Conservation (phyloP, 1,140 invertebrate genomes). For the Penaeus chinensis region DNA sequence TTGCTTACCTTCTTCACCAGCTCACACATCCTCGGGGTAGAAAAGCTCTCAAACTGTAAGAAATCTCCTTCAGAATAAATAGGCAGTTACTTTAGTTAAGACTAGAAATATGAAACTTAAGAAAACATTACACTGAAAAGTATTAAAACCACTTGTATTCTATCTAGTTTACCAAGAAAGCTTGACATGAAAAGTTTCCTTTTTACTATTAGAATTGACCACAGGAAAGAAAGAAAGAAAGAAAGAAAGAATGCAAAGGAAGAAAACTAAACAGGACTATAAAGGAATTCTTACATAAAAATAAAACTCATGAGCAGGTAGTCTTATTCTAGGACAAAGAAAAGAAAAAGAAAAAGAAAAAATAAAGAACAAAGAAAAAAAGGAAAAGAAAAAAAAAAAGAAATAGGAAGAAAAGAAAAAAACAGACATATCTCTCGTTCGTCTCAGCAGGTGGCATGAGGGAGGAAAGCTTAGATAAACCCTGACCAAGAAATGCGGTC, state of each 20-base stretch:
- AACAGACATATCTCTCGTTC: no score
- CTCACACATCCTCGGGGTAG: slow-evolving; percentile 77
- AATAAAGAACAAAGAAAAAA: neutral
- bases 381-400: neutral
- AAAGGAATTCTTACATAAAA: no score
- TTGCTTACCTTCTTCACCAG: slow-evolving; percentile 95
- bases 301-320: neutral
- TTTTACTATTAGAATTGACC: no score
- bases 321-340: neutral
- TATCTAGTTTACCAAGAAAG: no score
- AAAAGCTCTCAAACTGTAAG: neutral
- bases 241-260: no score
- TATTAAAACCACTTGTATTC: no score
- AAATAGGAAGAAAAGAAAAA: neutral
- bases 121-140: no score
- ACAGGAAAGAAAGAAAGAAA: no score
- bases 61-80: neutral
- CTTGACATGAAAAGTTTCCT: no score
- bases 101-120: no score
- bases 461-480: slow-evolving; percentile 98
- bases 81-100: no score
- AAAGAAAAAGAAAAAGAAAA: neutral
- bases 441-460: slow-evolving; percentile 94
- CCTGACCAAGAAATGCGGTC: slow-evolving; percentile 83
- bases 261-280: no score